These are phyloP conservation scores for Progne subis DNA, from an alignment of 2,113 vertebrate species.

Conservation along the genomic window DNA sequence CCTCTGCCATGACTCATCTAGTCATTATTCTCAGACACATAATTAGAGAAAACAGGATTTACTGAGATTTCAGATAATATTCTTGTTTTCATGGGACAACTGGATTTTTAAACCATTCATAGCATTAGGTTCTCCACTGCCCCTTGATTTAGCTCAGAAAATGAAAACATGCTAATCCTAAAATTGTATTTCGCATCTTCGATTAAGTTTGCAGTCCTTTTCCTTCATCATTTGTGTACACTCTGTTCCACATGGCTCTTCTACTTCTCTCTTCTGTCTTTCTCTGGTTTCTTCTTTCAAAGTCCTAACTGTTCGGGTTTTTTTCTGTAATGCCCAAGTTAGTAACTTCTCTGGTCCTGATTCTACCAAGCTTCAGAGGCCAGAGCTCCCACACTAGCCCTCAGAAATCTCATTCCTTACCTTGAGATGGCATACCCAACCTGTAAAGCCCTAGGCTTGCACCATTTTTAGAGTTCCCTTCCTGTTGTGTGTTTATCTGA, in stretches of 20 bases:
- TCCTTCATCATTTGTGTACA: not conserved
- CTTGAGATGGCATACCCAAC: not conserved
- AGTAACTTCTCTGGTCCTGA: not conserved
- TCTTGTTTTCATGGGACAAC: not conserved
- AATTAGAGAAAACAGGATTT: not conserved
- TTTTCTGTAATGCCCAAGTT: not conserved
- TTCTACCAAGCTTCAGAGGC: not conserved
- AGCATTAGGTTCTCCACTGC: not conserved
- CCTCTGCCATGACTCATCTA: not conserved
- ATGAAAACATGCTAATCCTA: slow-evolving; percentile 7
- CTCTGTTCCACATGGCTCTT: not conserved
- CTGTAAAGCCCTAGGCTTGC: not conserved
- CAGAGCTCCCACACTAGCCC: not conserved
- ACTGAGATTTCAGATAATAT: not conserved
- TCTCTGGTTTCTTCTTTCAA: not conserved
- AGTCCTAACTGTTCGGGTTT: not conserved
- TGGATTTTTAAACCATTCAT: slow-evolving; percentile 11
- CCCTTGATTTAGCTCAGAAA: not conserved
- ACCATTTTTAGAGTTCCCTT: not conserved
- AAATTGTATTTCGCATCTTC: not conserved
- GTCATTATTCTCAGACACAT: not conserved
- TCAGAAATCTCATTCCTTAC: not conserved
- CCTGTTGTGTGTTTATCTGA: not conserved
- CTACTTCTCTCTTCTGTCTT: not conserved
- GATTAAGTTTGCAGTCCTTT: not conserved